These are phyloP conservation scores for Gonatopus flavifemur DNA, from an alignment of 1,140 invertebrate genomes.

Conservation along the genomic window DNA sequence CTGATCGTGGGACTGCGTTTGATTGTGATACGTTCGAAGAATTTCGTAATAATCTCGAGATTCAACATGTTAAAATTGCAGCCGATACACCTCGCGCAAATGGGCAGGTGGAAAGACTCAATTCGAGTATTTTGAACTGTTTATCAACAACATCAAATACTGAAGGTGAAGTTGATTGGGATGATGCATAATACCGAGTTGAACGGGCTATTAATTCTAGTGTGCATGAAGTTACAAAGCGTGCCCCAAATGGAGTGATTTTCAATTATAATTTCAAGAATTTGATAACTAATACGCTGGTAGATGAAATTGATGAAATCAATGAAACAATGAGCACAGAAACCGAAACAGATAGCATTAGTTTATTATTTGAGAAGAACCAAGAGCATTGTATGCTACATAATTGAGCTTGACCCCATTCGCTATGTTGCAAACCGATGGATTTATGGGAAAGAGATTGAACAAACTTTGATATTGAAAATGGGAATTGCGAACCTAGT, in stretches of 20 bases:
- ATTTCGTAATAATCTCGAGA: slow-evolving; percentile 29
- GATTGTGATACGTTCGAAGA: slow-evolving; percentile 1
- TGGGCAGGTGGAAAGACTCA: slow-evolving; percentile 37
- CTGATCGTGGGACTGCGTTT: slow-evolving; percentile 5
- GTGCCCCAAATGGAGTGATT: slow-evolving; percentile 8
- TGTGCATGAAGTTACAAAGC: slow-evolving; percentile 11
- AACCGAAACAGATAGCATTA: background rate
- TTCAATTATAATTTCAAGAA: slow-evolving; percentile 5
- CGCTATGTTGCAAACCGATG: too few relatives aligned
- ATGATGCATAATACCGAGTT: slow-evolving; percentile 8
- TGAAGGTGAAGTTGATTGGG: background rate
- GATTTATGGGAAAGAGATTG: too few relatives aligned
- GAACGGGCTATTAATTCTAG: slow-evolving; percentile 28
- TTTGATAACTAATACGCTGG: background rate
- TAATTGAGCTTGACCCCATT: too few relatives aligned
- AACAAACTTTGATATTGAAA: too few relatives aligned
- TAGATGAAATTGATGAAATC: slow-evolving; percentile 2
- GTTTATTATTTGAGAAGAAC: background rate
- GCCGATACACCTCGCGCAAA: slow-evolving; percentile 40
- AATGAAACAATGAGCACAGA: slow-evolving; percentile 1
- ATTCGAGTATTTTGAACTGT: background rate
- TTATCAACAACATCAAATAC: background rate
- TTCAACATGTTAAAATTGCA: slow-evolving; percentile 35
- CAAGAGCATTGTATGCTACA: too few relatives aligned
- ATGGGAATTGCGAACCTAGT: too few relatives aligned